These are phyloP conservation scores for Tamias sibiricus DNA, from an alignment of 2,113 vertebrate species.

Conservation along the genomic window DNA sequence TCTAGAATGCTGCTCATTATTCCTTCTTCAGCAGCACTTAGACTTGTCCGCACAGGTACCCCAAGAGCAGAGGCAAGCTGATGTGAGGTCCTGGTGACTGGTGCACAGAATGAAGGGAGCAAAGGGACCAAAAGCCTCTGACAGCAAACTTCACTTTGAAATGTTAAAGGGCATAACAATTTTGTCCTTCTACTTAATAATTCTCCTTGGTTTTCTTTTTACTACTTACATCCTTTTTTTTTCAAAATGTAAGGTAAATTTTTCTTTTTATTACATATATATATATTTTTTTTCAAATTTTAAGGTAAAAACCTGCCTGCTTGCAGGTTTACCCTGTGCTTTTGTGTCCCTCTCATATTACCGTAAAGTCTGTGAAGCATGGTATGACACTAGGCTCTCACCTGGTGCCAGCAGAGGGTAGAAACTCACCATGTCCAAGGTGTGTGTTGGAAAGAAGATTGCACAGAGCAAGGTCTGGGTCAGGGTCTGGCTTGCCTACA, in stretches of 20 bases:
- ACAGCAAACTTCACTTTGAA: neutral
- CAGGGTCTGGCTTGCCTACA: neutral
- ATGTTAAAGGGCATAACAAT: neutral
- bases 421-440: neutral
- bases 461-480: neutral
- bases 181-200: neutral
- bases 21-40: neutral
- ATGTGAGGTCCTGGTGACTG: rapidly evolving
- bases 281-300: too few relatives aligned
- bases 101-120: neutral
- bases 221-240: neutral
- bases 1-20: too few relatives aligned
- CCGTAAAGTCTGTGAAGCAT: neutral
- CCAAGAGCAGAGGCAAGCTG: neutral
- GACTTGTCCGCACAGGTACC: neutral
- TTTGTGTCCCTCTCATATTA: neutral
- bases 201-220: neutral
- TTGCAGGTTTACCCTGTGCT: neutral
- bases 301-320: too few relatives aligned
- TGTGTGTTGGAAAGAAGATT: neutral
- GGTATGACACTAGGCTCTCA: neutral
- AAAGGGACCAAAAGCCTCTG: neutral
- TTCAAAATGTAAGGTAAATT: neutral
- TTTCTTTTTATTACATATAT: too few relatives aligned
- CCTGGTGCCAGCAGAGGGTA: rapidly evolving